A percentile compares a stretch with the other conserved stretches of the same genome.
Evolutionary conservation across 2,113 vertebrate genomes (phyloP).

Genomic region (Paramormyrops kingsleyae): DNA sequence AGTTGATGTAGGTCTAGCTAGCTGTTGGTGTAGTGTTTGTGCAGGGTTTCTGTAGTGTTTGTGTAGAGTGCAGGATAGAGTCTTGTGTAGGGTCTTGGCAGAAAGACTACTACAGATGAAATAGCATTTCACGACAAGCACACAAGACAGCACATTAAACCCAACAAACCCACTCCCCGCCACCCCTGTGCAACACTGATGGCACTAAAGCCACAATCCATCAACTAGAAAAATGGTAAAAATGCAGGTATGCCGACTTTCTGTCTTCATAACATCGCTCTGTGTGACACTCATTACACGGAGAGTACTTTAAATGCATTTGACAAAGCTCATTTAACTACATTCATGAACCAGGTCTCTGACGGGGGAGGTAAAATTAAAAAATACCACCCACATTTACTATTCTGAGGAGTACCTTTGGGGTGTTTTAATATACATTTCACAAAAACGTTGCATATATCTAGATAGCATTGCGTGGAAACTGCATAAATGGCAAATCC

Average conservation of each 20-base stretch:
- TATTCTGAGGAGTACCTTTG: conserved; percentile 9
- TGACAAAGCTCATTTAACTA: conserved; percentile 7
- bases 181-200: not conserved
- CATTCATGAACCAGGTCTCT: not conserved
- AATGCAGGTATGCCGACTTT: not conserved
- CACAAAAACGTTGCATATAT: not conserved
- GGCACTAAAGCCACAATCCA: not conserved
- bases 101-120: not conserved
- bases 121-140: not conserved
- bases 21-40: not conserved
- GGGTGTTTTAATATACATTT: conserved; percentile 18
- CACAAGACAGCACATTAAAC: not conserved
- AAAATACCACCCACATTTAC: conserved; percentile 6
- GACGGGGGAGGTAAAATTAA: conserved; percentile 3
- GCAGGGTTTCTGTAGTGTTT: not conserved
- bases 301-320: not conserved
- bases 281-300: not conserved
- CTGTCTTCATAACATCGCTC: not conserved
- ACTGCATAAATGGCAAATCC: conserved; percentile 24
- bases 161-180: not conserved
- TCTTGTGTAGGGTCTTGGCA: not conserved
- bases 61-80: not conserved
- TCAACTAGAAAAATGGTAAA: not conserved
- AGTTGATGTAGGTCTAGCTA: not conserved
- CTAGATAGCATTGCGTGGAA: conserved; percentile 20